A percentile compares a stretch with the other conserved stretches of the same genome.
Evolutionary conservation across 2,797 vertebrate species (phyloP).

Genomic region (Nannoperca obscura): DNA sequence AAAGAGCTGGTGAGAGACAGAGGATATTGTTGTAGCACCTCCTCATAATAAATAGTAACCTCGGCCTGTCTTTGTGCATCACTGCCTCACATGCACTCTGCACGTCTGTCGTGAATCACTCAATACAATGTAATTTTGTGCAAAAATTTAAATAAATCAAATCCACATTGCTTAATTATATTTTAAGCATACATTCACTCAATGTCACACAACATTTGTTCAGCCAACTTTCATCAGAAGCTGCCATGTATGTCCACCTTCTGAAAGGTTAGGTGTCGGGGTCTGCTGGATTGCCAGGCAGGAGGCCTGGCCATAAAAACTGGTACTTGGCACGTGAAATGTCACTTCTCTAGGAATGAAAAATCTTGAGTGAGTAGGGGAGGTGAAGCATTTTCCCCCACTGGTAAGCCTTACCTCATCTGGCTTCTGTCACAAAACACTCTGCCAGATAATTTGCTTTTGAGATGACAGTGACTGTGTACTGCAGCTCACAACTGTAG

Average conservation of each 20-base stretch:
- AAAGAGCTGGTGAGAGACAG: slow-evolving; percentile 4
- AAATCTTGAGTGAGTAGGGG: slow-evolving; percentile 17
- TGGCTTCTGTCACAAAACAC: background rate
- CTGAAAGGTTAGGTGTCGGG: slow-evolving; percentile 8
- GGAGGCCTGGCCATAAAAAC: slow-evolving; percentile 7
- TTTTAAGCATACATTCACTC: slow-evolving; percentile 7
- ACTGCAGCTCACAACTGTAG: background rate
- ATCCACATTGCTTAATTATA: slow-evolving; percentile 6
- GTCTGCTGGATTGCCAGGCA: slow-evolving; percentile 14
- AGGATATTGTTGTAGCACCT: background rate
- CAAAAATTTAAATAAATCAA: slow-evolving; percentile 10
- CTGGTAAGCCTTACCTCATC: background rate
- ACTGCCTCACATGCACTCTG: background rate
- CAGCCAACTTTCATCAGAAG: slow-evolving; percentile 13
- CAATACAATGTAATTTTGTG: background rate
- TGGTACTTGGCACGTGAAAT: slow-evolving; percentile 40
- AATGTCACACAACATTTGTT: background rate
- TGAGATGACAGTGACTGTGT: background rate
- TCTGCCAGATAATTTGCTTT: background rate
- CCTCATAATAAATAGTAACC: slow-evolving; percentile 4
- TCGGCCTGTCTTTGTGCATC: slow-evolving; percentile 7
- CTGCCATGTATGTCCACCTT: slow-evolving; percentile 12
- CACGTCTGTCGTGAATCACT: slow-evolving; percentile 2
- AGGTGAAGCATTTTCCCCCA: slow-evolving; percentile 18
- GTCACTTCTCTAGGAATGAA: slow-evolving; percentile 27